Evolutionary conservation across 2,888 invertebrate genomes (phyloP).

Genomic region (Myathropa florea): DNA sequence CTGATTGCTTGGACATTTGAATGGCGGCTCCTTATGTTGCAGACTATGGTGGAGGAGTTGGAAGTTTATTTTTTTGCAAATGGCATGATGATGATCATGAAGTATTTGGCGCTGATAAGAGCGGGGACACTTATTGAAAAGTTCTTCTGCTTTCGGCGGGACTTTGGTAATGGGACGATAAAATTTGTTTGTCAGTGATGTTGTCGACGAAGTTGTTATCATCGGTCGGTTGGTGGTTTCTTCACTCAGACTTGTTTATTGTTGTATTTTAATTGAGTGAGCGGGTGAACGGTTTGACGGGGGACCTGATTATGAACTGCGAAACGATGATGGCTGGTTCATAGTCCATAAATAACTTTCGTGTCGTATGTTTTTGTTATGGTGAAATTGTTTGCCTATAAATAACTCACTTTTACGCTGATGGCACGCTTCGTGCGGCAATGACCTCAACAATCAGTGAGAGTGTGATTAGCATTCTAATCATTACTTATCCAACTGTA

Average conservation of each 20-base stretch:
- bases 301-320: not conserved
- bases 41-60: not conserved
- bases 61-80: not conserved
- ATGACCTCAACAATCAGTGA: too few relatives aligned
- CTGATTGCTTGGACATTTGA: constrained; percentile 58
- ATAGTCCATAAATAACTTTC: not conserved
- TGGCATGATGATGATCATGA: constrained; percentile 36
- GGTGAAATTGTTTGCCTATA: too few relatives aligned
- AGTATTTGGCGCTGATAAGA: constrained; percentile 51
- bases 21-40: constrained; percentile 44
- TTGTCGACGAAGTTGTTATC: constrained; percentile 11
- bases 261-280: not conserved
- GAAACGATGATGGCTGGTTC: not conserved
- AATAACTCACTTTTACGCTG: not conserved
- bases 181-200: constrained; percentile 50
- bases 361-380: not conserved
- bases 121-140: constrained; percentile 49
- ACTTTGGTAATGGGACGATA: constrained; percentile 34
- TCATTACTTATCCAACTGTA: too few relatives aligned
- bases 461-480: too few relatives aligned
- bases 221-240: not conserved
- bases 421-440: too few relatives aligned
- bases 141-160: constrained; percentile 2
- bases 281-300: too few relatives aligned
- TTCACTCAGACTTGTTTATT: not conserved